Percentiles rank a stretch among this genome's conserved stretches.
phyloP scores from a whole-genome alignment of 30 jellyfish, hydroid and myxozoan genomes.

The Turritopsis rubra region DNA sequence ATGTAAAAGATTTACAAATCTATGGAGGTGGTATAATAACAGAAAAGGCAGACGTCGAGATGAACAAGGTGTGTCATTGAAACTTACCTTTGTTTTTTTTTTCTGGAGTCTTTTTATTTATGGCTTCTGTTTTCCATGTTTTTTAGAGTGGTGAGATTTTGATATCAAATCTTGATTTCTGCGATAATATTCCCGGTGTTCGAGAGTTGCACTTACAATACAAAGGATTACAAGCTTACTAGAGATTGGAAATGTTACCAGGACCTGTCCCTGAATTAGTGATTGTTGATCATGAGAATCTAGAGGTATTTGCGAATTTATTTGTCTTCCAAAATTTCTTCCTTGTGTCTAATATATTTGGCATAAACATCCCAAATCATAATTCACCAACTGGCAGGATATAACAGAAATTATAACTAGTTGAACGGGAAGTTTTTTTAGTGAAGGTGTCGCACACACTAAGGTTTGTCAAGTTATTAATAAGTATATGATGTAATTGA shows the following conservation, averaged over 20 bases:
- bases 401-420: no score
- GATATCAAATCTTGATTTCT: conserved; percentile 24
- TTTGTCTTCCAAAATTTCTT: no score
- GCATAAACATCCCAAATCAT: no score
- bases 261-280: conserved; percentile 41
- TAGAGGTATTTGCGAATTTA: no score
- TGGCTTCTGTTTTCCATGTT: neutral
- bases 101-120: neutral
- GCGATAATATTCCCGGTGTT: conserved; percentile 41
- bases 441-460: no score
- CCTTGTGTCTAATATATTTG: no score
- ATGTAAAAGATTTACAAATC: neutral
- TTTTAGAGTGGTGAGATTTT: neutral
- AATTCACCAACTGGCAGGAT: no score
- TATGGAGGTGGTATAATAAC: neutral
- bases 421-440: no score
- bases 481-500: no score
- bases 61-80: neutral
- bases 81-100: neutral
- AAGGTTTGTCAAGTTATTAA: no score
- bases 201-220: conserved; percentile 31
- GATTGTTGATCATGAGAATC: conserved; percentile 33
- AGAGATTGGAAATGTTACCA: conserved; percentile 38
- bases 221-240: conserved; percentile 34
- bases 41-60: neutral